Base-by-base conservation (phyloP, 2,888 invertebrate genomes). In the Tuta absoluta region DNA sequence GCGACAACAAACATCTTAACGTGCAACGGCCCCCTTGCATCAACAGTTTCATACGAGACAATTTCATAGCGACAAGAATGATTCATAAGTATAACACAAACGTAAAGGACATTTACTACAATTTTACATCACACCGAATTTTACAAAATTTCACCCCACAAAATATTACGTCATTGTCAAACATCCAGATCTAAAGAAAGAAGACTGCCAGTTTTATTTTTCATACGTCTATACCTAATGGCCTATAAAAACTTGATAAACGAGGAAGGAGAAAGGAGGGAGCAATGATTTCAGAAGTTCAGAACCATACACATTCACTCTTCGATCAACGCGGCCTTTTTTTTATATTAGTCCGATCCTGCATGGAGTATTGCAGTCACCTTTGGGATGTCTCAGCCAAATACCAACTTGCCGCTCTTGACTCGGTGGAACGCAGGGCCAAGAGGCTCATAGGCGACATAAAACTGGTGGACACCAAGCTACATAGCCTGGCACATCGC, bases 61-160 rank as follows among this genome's bases (percentile, higher is more conserved):
- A 82, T 84, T 88, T 89, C 88, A 89, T 89, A 69, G 67, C 82
- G 73, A 72, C 79, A 68, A 67, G 71, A 67, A 67, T 72, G 33
- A 65, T 66, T 66, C 67, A 60, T 61, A n/a, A n/a, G n/a, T n/a
- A 66, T 67, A 65, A 62, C 65, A 67, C 65, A 66, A 71, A 63
- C 65, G 70, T 68, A 66, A 74, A 23, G 72, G 67, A 72, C 73
- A 78, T 77, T 70, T 74, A 80, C 70, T 67, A 68, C 65, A 69
- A 72, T 70, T 74, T 76, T 75, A 76, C 75, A 78, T 77, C 67
- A 66, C 75, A 82, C 82, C 67, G 49, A 81, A 83, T 84, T 85
- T 85, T 75, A 75, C 58, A 53, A 53, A 23, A 53, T 14, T 59
- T 33, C n/a, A 56, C 56, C 4, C 12, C 33, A 56, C 56, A 33